phyloP scores from a whole-genome alignment of 2,113 vertebrate species.

The Oxygymnocypris stewartii region DNA sequence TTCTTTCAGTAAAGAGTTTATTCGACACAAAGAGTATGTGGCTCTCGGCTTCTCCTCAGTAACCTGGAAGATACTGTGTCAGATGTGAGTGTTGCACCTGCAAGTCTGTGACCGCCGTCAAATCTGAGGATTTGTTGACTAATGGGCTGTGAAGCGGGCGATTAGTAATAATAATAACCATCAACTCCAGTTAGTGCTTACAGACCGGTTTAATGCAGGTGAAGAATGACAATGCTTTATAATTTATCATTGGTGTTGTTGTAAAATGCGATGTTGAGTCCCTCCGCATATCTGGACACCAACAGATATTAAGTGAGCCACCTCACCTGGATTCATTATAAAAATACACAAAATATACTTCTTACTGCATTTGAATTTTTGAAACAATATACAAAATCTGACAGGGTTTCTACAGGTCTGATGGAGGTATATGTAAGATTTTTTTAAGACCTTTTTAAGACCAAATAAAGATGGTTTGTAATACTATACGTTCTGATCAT shows the following conservation, averaged over 20 bases:
- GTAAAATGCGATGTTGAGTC: not conserved
- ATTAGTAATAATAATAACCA: not conserved
- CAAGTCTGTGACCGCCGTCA: too few relatives aligned
- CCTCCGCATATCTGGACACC: not conserved
- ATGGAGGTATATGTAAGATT: too few relatives aligned
- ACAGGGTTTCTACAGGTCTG: too few relatives aligned
- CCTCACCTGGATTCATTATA: not conserved
- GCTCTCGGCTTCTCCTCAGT: too few relatives aligned
- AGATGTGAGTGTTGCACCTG: too few relatives aligned
- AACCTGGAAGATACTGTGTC: too few relatives aligned
- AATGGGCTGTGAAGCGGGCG: not conserved
- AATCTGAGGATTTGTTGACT: not conserved
- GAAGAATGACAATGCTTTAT: not conserved
- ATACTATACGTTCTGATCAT: too few relatives aligned
- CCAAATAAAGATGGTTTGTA: too few relatives aligned
- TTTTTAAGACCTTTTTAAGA: too few relatives aligned
- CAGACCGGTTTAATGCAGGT: not conserved
- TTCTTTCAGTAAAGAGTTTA: too few relatives aligned
- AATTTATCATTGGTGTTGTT: not conserved
- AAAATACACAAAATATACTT: not conserved
- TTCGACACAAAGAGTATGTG: too few relatives aligned
- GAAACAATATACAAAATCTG: not conserved
- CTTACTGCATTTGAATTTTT: not conserved
- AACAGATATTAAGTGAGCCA: not conserved
- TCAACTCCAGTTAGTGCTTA: not conserved